A percentile compares a stretch with the other conserved stretches of the same genome.
These are phyloP conservation scores for Dorcus hopei DNA, from an alignment of 2,888 invertebrate species.

Conservation along the genomic window DNA sequence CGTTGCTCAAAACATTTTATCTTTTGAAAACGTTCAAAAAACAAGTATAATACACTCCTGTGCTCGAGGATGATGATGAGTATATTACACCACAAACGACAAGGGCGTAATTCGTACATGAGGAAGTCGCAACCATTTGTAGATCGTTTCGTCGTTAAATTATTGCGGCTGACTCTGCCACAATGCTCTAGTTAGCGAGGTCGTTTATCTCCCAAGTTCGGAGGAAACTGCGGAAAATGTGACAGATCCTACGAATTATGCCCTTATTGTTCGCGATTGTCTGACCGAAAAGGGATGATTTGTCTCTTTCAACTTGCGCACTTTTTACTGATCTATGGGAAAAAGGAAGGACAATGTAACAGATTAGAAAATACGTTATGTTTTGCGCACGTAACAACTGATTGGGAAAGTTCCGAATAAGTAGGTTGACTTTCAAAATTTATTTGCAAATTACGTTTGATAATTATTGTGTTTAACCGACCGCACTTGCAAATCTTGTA, in stretches of 20 bases:
- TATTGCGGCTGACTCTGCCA: constrained; percentile 30
- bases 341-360: no score
- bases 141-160: constrained; percentile 30
- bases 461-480: no score
- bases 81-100: constrained; percentile 29
- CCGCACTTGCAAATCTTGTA: no score
- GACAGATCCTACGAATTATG: constrained; percentile 27
- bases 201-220: constrained; percentile 30
- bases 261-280: constrained; percentile 24
- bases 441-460: no score
- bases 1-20: no score
- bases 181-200: constrained; percentile 35
- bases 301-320: background rate
- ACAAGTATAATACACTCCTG: constrained; percentile 20
- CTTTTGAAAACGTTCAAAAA: no score
- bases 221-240: constrained; percentile 22
- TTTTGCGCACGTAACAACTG: no score
- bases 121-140: constrained; percentile 34
- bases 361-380: no score
- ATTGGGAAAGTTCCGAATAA: no score
- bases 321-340: no score
- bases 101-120: constrained; percentile 27
- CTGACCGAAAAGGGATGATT: constrained; percentile 15
- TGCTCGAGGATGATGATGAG: constrained; percentile 23
- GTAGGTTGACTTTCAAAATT: no score